Evolutionary conservation across 2,888 invertebrate genomes (phyloP), one percentile per base, ranked within the genome.

Genomic region (Amiota communis): DNA sequence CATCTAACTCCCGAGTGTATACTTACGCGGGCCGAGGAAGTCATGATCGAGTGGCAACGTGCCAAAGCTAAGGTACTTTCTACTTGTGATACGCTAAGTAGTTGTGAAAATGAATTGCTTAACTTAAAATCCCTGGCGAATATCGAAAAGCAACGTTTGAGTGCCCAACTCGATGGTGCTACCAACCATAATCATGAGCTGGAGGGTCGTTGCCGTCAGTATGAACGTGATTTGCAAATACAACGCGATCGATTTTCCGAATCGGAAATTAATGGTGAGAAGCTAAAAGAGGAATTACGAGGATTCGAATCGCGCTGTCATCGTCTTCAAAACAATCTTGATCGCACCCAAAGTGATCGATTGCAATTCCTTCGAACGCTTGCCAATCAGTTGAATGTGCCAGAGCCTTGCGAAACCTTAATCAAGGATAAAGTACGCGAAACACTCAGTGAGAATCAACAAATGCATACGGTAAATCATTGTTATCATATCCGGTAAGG

Each of bases 391-490:
- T 74, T 90, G 0, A 94, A 94, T 86, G 91, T 94, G 9, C 93
- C 95, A 4, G 96, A 96, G 83, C 93, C 95, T 0, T 92, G 94
- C 73, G 96, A 96, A 87, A 92, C 92, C 69, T 91, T 94, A 49
- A 94, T 96, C 76, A 95, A 95, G 87, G 96, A 96, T 76, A 92
- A 95, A 77, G 92, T 96, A 72, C 91, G 95, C 17, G 95, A 96
- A 88, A 91, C 95, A 63, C 90, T 95, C 47, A 92, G 92, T 74
- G 96, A 96, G 74, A 94, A 94, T 88, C 95, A 95, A 88, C 94
- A 95, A 77, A 94, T 94, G 90, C 91, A 92, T 81, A 91, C 93
- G 89, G 96, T 95, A 91, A 89, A 91, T 88, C n/a, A 11, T 1
- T 17, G n/a, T 12, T 8, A 20, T 9, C 6, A 13, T 8, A 1